These are phyloP conservation scores for Phrynocephalus vlangalii DNA, from an alignment of 2,797 vertebrate species.

Conservation along the genomic window DNA sequence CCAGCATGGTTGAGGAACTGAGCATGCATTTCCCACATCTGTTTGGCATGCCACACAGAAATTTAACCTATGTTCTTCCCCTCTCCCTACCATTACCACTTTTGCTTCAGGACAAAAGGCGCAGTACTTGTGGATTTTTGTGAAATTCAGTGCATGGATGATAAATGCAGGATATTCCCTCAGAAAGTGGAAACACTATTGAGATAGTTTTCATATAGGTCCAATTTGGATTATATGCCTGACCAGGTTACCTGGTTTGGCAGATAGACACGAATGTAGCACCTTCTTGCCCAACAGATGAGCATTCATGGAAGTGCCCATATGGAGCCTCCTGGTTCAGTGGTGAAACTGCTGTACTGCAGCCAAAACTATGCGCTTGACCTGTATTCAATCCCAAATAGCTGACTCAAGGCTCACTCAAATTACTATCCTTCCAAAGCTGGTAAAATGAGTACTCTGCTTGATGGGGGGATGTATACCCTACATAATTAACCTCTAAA, in stretches of 20 bases:
- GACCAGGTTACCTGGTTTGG: background rate
- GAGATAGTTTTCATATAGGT: constrained; percentile 8
- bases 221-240: background rate
- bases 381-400: too few species aligned
- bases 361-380: too few species aligned
- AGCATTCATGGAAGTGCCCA: background rate
- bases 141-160: background rate
- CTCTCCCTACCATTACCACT: too few species aligned
- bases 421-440: too few species aligned
- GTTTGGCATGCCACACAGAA: background rate
- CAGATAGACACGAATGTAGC: background rate
- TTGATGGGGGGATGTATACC: too few species aligned
- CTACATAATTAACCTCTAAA: too few species aligned
- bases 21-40: too few species aligned
- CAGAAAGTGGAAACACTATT: background rate
- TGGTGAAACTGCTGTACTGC: too few species aligned
- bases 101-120: background rate
- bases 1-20: too few species aligned
- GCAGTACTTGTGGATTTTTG: background rate
- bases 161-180: background rate
- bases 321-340: too few species aligned
- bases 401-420: too few species aligned
- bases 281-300: background rate
- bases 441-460: too few species aligned
- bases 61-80: background rate